Conservation (phyloP, 37 sponge, comb jelly and placozoan species). For the Dysidea cf. avara region DNA sequence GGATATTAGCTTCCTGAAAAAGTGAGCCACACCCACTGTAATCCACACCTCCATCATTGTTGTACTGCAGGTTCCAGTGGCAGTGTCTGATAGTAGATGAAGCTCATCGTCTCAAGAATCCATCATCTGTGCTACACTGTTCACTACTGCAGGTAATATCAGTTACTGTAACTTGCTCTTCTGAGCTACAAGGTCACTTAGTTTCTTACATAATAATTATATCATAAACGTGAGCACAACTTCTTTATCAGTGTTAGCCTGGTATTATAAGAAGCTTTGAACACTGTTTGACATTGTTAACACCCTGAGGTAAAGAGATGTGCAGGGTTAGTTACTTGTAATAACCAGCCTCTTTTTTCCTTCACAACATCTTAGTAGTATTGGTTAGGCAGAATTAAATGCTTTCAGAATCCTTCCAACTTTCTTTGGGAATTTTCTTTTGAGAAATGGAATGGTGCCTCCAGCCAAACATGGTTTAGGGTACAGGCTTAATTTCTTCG, state of each 20-base stretch:
- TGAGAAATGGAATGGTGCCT: no score
- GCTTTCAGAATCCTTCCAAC: no score
- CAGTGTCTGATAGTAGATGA: conserved; percentile 73
- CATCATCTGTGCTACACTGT: conserved; percentile 51
- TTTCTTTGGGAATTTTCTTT: no score
- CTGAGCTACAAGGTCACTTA: no score
- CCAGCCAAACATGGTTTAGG: no score
- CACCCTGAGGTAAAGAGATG: no score
- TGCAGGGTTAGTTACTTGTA: no score
- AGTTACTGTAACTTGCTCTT: background rate
- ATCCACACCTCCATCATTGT: background rate
- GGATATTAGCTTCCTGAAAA: conserved; percentile 50
- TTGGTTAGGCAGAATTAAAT: no score
- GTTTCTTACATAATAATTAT: background rate
- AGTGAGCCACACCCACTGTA: conserved; percentile 25
- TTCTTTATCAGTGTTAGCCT: background rate
- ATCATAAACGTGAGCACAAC: background rate
- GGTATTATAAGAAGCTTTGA: background rate
- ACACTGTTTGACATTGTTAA: no score
- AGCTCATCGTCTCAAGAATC: conserved; percentile 80
- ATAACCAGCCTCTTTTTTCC: no score
- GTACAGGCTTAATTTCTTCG: background rate
- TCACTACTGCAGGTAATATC: conserved; percentile 27
- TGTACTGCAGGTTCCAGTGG: conserved; percentile 55
- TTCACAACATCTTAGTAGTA: no score